phyloP scores from a whole-genome alignment of 2,888 invertebrate genomes.

The Hoplodrina blanda region DNA sequence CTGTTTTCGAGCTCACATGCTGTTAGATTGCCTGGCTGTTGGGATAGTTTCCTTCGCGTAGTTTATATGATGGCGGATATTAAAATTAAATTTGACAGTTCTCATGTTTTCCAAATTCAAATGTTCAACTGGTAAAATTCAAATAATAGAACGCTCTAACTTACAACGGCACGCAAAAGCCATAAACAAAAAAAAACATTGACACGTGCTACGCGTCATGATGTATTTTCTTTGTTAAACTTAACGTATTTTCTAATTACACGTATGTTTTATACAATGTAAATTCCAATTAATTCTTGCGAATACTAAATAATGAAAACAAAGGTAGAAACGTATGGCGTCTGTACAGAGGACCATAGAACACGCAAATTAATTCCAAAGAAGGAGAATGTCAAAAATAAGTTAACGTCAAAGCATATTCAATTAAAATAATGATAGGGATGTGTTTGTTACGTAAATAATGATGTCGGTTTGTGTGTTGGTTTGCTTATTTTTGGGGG shows the following conservation, averaged over 20 bases:
- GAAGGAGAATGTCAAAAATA: slow-evolving; percentile 83
- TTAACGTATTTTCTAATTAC: slow-evolving; percentile 81
- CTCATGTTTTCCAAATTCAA: slow-evolving; percentile 33
- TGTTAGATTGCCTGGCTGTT: slow-evolving; percentile 56
- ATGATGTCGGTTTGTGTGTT: slow-evolving; percentile 73
- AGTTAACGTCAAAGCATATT: slow-evolving; percentile 80
- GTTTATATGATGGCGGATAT: slow-evolving; percentile 41
- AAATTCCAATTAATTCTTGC: slow-evolving; percentile 85
- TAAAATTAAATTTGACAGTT: slow-evolving; percentile 43
- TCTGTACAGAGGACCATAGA: slow-evolving; percentile 73
- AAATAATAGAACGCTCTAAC: slow-evolving; percentile 17
- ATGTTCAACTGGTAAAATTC: slow-evolving; percentile 13
- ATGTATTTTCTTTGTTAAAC: slow-evolving; percentile 75
- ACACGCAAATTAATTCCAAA: slow-evolving; percentile 83
- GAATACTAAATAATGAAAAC: slow-evolving; percentile 80
- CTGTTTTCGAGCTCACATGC: slow-evolving; percentile 57
- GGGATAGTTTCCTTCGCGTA: slow-evolving; percentile 53
- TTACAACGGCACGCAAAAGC: slow-evolving; percentile 17
- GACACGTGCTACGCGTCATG: slow-evolving; percentile 63
- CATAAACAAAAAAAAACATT: slow-evolving; percentile 54
- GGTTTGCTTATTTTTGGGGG: slow-evolving; percentile 64
- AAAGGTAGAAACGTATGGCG: slow-evolving; percentile 76
- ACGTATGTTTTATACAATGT: slow-evolving; percentile 83
- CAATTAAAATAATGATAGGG: slow-evolving; percentile 80
- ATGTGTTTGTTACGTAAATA: slow-evolving; percentile 72